Evolutionary conservation across 1,140 invertebrate species (phyloP), one percentile per base, ranked within the genome.

Genomic region (Panonychus citri): DNA sequence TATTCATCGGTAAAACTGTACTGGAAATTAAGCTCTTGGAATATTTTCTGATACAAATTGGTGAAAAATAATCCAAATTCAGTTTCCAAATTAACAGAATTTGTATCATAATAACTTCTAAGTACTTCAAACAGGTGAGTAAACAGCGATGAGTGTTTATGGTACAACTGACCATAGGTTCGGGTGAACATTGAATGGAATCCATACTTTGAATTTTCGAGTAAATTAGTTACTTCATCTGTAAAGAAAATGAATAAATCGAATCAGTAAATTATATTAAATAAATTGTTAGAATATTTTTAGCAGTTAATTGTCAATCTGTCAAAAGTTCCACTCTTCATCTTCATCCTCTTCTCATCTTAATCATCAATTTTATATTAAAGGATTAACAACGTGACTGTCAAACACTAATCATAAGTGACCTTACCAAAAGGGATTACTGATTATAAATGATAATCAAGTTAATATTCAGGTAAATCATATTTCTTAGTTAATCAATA

Each of bases 151-250:
- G 88, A 76, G 67, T 97, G 89, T 64, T 88, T 81, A 65, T 93
- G 82, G 73, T 97, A 96, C 55, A 94, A 78, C 65, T 87, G 80
- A 12, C 91, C 91, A 70, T 96, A 96, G 1, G 90, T 94, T 63
- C 78, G 77, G 62, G 83, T 81, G 73, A 94, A 96, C 88, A 95
- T 94, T 34, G 80, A 77, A 68, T 95, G 83, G 67, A 95, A 86
- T 66, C 83, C 84, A 62, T 73, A 73, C 63, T 84, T 81, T 7
- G 88, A 86, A 60, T 80, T 78, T 58, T 78, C 74, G 66, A 96
- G 71, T 58, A 94, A 74, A 53, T 83, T 78, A 62, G 77, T 78
- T 74, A 93, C 93, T 70, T 86, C 83, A 65, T 81, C 88, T 93
- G 69, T 48, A 46, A 46, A 21, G 3, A 39, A 54, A 4, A 54